Evolutionary conservation across 2,888 invertebrate genomes (phyloP), one percentile per base, ranked within the genome.

Genomic region (Pammene fasciana): DNA sequence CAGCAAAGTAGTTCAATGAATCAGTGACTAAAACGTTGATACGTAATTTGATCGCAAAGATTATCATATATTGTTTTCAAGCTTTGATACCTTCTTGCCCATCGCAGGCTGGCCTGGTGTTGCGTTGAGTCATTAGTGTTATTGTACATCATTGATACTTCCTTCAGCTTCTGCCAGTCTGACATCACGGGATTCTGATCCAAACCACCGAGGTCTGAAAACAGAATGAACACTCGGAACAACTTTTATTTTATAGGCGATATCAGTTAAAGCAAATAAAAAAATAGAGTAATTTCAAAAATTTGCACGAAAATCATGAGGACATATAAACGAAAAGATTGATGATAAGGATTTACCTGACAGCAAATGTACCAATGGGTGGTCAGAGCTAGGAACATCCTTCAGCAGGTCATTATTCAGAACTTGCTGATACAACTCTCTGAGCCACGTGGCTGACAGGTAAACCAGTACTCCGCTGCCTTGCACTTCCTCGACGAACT

Each of bases 401-500:
- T 94, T 94, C n/a, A 97, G 88, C 10, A 97, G 85, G 78, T 96
- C 96, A 67, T 94, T 94, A 0, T 96, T 94, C 5, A 98, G 90
- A 0, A 98, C 95, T 81, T 96, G 97, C 78, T 97, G 97, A 82
- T 98, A 99, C 8, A 99, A 92, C 81, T 99, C 98, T 45, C 97
- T 95, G 3, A 99, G 94, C 99, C 99, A 99, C 0, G 97, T 96
- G 0, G 97, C 97, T 0, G 98, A 98, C 10, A 99, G 93, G 82
- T 98, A 99, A 7, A 99, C 97, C 36, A 99, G 91, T 16, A 99
- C 97, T 0, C 98, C 99, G 70, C 97, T 97, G 43, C 97, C 97
- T 83, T 98, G 97, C 7, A 99, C 97, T 82, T 97, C 97, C 78
- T 98, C 97, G 1, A 98, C 96, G 83, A 99, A 99, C 85, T 97